phyloP scores from a whole-genome alignment of 2,113 vertebrate species.

The Fulica atra region DNA sequence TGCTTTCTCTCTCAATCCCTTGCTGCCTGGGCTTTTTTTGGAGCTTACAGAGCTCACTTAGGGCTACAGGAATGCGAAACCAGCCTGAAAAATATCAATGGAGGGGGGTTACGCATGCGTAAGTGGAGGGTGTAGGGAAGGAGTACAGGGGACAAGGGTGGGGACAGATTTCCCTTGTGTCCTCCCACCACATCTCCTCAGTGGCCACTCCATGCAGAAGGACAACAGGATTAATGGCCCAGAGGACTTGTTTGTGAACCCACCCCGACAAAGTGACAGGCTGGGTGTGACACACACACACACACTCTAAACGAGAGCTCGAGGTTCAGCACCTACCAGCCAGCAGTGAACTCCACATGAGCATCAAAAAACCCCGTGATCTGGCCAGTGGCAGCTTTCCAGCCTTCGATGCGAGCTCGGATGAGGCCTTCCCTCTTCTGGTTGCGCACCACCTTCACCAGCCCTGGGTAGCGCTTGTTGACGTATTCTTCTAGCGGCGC shows the following conservation, averaged over 20 bases:
- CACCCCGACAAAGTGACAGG: not conserved
- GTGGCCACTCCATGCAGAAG: not conserved
- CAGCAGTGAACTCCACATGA: slow-evolving; percentile 95
- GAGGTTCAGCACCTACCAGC: slow-evolving; percentile 82
- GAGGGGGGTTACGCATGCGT: fast-evolving
- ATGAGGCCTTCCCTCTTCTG: slow-evolving; percentile 95
- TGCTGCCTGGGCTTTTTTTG: not conserved
- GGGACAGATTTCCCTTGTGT: not conserved
- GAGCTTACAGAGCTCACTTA: not conserved
- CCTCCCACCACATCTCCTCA: not conserved
- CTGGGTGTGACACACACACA: too few relatives aligned
- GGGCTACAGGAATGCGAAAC: not conserved
- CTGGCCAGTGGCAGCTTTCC: slow-evolving; percentile 92
- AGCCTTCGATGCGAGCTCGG: slow-evolving; percentile 93
- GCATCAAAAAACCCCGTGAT: slow-evolving; percentile 96
- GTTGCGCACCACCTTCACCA: slow-evolving; percentile 96
- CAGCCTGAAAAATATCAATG: not conserved
- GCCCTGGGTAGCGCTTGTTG: slow-evolving; percentile 92
- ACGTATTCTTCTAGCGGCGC: slow-evolving; percentile 92
- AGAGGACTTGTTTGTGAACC: not conserved
- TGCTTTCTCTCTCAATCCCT: not conserved
- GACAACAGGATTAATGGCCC: not conserved
- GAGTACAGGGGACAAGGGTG: not conserved
- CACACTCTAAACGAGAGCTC: not conserved
- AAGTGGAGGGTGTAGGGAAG: not conserved